Evolutionary conservation across 2,113 vertebrate genomes (phyloP).

Genomic region (Chloropsis hardwickii): DNA sequence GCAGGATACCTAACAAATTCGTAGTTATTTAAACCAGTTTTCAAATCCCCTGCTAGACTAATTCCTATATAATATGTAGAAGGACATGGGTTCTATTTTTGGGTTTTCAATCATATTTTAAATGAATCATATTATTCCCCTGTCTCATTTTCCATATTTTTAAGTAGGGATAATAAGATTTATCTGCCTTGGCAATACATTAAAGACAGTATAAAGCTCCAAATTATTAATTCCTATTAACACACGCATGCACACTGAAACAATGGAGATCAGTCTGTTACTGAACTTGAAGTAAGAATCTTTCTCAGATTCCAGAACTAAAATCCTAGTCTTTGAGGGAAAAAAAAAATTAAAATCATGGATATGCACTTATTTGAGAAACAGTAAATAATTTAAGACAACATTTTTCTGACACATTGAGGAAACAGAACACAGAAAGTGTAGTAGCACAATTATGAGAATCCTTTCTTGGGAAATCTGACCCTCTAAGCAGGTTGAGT

Average conservation of each 20-base stretch:
- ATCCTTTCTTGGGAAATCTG: background rate
- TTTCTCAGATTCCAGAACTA: background rate
- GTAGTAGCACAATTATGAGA: background rate
- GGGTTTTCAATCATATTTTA: background rate
- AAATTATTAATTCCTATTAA: background rate
- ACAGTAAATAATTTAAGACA: background rate
- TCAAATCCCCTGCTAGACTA: background rate
- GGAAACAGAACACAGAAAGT: background rate
- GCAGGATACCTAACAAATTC: background rate
- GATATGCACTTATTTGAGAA: background rate
- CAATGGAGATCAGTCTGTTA: background rate
- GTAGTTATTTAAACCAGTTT: background rate
- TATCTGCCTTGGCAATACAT: constrained; percentile 15
- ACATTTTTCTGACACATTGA: background rate
- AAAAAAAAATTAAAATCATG: background rate
- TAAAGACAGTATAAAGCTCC: background rate
- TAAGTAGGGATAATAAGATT: constrained; percentile 8
- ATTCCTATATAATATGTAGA: background rate
- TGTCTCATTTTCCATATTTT: constrained; percentile 5
- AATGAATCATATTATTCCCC: background rate
- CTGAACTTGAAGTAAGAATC: background rate
- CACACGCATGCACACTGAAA: background rate
- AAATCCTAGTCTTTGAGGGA: background rate
- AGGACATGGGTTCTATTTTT: constrained; percentile 15
- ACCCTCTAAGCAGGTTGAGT: rapidly evolving